Evolutionary conservation across 2,797 vertebrate genomes (phyloP), one percentile per base, ranked within the genome.

Genomic region (Tauraco hartlaubi): DNA sequence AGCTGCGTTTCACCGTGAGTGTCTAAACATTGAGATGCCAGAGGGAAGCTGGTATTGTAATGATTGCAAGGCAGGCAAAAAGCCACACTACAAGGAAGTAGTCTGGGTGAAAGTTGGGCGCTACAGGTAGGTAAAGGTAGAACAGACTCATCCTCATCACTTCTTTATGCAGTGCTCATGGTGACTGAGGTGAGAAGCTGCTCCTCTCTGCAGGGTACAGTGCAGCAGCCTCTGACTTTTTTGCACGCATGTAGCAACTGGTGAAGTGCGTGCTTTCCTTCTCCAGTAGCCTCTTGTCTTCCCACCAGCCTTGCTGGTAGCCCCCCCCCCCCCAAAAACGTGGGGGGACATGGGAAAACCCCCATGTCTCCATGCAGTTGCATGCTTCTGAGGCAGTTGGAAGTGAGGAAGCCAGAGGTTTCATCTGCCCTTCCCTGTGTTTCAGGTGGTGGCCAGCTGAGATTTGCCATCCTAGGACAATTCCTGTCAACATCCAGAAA

Each of bases 21-120:
- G 99, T 98, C 98, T 99, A 95, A 99, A 99, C 96, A 99, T 99
- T 52, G 99, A 99, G 92, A 99, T 99, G 98, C 99, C 99, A 15
- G 99, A 99, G 97, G 99, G 99, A 92, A 99, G 98, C 98, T 99
- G 99, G 99, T 99, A 98, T 97, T 99, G 99, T 97, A 99, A 99
- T 56, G 99, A 99, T 96, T 99, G 99, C 97, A 99, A 99, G 92
- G 99, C 99, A 28, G 99, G 99, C 94, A 99, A 99, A 98, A 99
- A 99, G 86, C 99, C 99, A 35, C 99, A 98, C 96, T 99, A 98
- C 97, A 99, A 99, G 96, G 99, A 99, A 97, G 98, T 99, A 92
- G 99, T 99, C 62, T 99, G 99, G 99, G 99, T 99, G 81, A 99
- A 99, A 98, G 99, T 99, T 39, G 99, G 99, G 18, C 98, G 99